A percentile compares a stretch with the other conserved stretches of the same genome.
These are phyloP conservation scores for Phaethon lepturus DNA, from an alignment of 2,113 vertebrate genomes.

Conservation along the genomic window DNA sequence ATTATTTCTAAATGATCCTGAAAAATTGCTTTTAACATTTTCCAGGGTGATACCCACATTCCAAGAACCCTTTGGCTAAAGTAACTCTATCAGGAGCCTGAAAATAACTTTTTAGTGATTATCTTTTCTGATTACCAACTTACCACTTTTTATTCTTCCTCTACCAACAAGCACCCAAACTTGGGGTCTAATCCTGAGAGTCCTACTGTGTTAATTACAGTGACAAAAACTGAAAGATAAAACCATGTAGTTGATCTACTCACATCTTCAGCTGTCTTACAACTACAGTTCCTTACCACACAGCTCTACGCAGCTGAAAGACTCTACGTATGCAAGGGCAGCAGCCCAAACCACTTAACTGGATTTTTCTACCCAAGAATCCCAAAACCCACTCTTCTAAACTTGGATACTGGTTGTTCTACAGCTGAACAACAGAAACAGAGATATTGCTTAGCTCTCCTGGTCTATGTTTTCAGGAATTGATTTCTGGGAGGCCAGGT, in stretches of 20 bases:
- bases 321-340: background rate
- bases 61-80: background rate
- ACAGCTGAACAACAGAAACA: background rate
- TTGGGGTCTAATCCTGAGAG: background rate
- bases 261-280: background rate
- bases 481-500: background rate
- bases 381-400: background rate
- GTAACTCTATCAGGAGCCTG: background rate
- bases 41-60: background rate
- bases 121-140: background rate
- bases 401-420: background rate
- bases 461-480: background rate
- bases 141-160: background rate
- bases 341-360: background rate
- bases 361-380: background rate
- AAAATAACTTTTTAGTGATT: background rate
- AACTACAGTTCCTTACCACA: background rate
- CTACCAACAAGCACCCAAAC: background rate
- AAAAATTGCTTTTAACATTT: slow-evolving; percentile 15
- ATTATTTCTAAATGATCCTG: slow-evolving; percentile 45
- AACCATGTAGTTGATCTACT: background rate
- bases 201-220: background rate
- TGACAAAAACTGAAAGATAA: background rate
- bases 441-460: background rate
- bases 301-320: background rate